Conservation (phyloP, 2,888 invertebrate genomes). For the Psylliodes chrysocephalus region DNA sequence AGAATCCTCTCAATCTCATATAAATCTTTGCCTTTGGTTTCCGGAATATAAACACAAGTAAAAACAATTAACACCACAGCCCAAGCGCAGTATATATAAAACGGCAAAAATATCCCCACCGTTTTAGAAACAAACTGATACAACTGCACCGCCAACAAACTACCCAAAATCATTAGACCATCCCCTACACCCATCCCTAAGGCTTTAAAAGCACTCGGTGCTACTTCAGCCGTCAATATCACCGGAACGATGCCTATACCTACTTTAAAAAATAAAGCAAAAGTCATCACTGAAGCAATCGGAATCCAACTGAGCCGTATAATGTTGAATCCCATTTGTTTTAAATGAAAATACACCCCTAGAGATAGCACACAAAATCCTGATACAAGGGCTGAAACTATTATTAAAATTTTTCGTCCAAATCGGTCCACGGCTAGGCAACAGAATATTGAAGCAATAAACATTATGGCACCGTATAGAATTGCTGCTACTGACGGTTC, state of each 20-base stretch:
- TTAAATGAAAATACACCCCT: conserved; percentile 57
- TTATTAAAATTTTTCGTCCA: conserved; percentile 57
- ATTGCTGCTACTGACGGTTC: conserved; percentile 55
- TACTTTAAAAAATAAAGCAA: conserved; percentile 56
- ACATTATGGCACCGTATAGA: conserved; percentile 58
- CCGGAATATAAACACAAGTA: conserved; percentile 55
- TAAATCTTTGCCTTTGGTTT: conserved; percentile 58
- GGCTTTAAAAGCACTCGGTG: conserved; percentile 59
- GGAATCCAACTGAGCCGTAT: conserved; percentile 57
- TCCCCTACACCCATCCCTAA: conserved; percentile 54
- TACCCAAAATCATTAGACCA: conserved; percentile 55
- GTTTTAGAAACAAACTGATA: conserved; percentile 52
- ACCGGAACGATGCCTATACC: conserved; percentile 60
- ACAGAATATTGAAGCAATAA: conserved; percentile 54
- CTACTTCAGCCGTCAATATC: conserved; percentile 59
- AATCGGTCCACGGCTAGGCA: conserved; percentile 56
- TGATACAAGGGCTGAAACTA: conserved; percentile 54
- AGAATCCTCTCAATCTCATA: conserved; percentile 58
- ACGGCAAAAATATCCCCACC: conserved; percentile 56
- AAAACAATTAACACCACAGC: conserved; percentile 55
- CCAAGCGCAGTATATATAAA: conserved; percentile 56
- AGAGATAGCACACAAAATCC: conserved; percentile 55
- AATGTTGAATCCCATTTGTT: conserved; percentile 50
- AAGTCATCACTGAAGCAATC: conserved; percentile 55
- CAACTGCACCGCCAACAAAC: conserved; percentile 54